phyloP scores from a whole-genome alignment of 37 sponge, comb jelly and placozoan species.

The Lycopodina hypogea region DNA sequence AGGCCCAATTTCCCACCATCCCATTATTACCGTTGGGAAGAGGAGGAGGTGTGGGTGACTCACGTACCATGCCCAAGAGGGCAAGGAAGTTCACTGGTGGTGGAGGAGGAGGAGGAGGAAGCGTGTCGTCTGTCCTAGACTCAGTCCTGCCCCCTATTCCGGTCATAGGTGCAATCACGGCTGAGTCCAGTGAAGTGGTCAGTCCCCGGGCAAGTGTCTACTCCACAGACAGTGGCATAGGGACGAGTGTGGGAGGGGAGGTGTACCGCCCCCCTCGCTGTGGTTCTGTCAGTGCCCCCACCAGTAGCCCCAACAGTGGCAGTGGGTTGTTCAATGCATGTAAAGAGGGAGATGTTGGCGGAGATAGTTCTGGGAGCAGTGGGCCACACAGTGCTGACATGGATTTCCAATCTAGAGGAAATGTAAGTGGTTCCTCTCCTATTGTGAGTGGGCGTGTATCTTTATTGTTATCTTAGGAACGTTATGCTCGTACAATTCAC shows the following conservation, averaged over 20 bases:
- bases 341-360: background rate
- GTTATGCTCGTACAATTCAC: too few species aligned
- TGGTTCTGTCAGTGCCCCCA: background rate
- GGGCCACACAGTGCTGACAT: constrained; percentile 7
- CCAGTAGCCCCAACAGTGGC: constrained; percentile 37
- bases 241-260: constrained; percentile 45
- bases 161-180: background rate
- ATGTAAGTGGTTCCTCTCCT: background rate
- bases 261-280: background rate
- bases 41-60: background rate
- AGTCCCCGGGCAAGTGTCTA: constrained; percentile 19
- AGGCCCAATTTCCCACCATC: background rate
- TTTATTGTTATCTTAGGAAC: too few species aligned
- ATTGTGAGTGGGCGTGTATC: too few species aligned
- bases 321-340: background rate
- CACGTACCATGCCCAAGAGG: constrained; percentile 5
- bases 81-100: background rate
- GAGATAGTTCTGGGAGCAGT: background rate
- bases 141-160: constrained; percentile 18
- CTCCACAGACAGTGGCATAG: constrained; percentile 52
- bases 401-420: background rate
- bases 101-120: too few species aligned
- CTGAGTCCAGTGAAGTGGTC: background rate
- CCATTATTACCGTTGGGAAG: background rate
- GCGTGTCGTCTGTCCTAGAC: background rate